These are phyloP conservation scores for Neotragus pygmaeus DNA, from an alignment of 2,113 vertebrate genomes.

Conservation along the genomic window DNA sequence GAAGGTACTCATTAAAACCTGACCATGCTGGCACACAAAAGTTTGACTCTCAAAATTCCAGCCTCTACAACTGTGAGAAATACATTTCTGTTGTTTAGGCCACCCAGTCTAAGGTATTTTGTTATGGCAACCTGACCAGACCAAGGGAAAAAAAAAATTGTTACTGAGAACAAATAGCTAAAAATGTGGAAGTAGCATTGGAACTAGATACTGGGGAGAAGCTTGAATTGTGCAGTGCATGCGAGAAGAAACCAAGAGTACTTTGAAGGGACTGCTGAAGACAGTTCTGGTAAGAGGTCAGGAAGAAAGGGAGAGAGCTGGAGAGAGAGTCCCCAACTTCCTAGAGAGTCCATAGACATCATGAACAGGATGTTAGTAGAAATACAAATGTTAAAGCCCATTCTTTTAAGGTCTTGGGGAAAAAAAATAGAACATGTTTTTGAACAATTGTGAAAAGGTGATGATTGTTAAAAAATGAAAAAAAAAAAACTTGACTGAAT, in stretches of 20 bases:
- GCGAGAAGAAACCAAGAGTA: neutral
- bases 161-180: neutral
- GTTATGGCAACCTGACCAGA: neutral
- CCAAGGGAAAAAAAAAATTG: neutral
- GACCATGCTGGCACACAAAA: neutral
- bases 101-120: neutral
- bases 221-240: neutral
- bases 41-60: neutral
- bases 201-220: neutral
- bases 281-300: neutral
- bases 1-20: neutral
- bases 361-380: neutral
- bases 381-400: neutral
- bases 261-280: neutral
- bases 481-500: neutral
- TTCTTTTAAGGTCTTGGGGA: neutral
- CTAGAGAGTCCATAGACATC: neutral
- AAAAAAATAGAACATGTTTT: neutral
- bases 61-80: neutral
- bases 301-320: neutral
- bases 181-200: neutral
- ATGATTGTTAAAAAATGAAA: neutral
- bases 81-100: neutral
- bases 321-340: neutral
- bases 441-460: neutral